Conservation (phyloP, 1,140 invertebrate genomes). For the Zophobas morio region DNA sequence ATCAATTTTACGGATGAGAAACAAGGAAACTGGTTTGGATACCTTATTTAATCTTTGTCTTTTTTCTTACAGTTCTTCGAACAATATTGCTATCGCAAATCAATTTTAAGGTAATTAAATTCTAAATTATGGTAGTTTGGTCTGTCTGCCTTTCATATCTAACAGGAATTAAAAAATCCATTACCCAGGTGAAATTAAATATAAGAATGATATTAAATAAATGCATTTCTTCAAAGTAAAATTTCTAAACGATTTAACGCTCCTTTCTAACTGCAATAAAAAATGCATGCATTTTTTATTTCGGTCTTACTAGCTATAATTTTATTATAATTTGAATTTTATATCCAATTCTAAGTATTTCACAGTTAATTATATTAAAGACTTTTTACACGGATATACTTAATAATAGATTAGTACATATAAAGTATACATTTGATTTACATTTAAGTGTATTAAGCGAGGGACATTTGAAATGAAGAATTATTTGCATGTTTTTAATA, state of each 20-base stretch:
- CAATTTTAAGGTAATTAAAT: no score
- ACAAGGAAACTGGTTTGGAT: no score
- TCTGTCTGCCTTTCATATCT: slow-evolving; percentile 23
- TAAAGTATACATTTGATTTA: background rate
- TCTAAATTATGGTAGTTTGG: no score
- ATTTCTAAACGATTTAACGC: slow-evolving; percentile 30
- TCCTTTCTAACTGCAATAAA: slow-evolving; percentile 30
- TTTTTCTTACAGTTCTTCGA: no score
- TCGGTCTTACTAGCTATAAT: slow-evolving; percentile 4
- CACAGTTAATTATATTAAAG: background rate
- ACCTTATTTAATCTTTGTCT: no score
- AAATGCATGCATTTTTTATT: slow-evolving; percentile 17
- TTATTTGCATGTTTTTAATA: slow-evolving; percentile 4
- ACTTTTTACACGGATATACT: background rate
- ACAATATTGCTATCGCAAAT: no score
- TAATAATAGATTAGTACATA: background rate
- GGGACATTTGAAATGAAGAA: slow-evolving; percentile 30
- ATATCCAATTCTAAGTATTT: background rate
- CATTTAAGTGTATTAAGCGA: background rate
- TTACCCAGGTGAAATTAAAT: slow-evolving; percentile 22
- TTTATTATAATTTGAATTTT: slow-evolving; percentile 12
- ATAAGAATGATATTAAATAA: slow-evolving; percentile 1
- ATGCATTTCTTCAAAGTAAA: slow-evolving; percentile 26
- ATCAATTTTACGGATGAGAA: no score
- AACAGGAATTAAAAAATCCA: slow-evolving; percentile 19